A percentile compares a stretch with the other conserved stretches of the same genome.
Conservation (phyloP, 2,113 vertebrate species). For the Progne subis region DNA sequence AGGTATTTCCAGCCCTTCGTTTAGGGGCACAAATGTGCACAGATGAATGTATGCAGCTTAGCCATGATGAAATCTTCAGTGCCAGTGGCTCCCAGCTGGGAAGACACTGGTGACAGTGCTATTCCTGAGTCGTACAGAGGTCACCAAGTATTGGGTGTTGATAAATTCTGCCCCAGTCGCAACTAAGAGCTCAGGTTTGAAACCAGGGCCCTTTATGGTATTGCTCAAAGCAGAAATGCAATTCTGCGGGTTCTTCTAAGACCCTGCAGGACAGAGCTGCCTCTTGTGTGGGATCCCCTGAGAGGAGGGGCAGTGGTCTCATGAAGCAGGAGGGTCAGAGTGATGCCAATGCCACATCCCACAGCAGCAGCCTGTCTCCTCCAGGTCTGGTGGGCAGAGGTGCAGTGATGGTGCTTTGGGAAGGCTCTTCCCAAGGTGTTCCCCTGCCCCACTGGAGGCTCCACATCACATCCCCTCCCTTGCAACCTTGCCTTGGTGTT, state of each 20-base stretch:
- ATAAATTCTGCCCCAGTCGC: not conserved
- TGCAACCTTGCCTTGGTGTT: not conserved
- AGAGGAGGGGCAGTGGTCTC: fast-evolving
- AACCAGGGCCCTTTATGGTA: not conserved
- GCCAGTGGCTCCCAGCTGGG: not conserved
- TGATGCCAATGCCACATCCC: not conserved
- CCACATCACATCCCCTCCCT: not conserved
- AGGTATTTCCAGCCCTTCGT: not conserved
- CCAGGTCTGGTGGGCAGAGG: fast-evolving
- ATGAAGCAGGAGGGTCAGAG: not conserved
- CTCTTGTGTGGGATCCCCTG: not conserved
- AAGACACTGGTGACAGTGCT: not conserved
- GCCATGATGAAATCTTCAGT: not conserved
- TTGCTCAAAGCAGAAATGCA: not conserved
- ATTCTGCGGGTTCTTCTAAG: not conserved
- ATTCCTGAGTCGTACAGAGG: not conserved
- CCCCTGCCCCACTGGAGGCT: not conserved
- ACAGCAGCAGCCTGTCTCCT: not conserved
- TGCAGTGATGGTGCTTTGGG: not conserved
- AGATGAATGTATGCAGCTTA: not conserved
- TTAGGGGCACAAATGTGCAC: not conserved
- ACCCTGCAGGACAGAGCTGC: not conserved
- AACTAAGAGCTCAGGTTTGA: not conserved
- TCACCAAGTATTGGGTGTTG: not conserved
- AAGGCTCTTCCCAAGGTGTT: not conserved